These are phyloP conservation scores for Calycopis cecrops DNA, from an alignment of 1,140 invertebrate species.

Conservation along the genomic window DNA sequence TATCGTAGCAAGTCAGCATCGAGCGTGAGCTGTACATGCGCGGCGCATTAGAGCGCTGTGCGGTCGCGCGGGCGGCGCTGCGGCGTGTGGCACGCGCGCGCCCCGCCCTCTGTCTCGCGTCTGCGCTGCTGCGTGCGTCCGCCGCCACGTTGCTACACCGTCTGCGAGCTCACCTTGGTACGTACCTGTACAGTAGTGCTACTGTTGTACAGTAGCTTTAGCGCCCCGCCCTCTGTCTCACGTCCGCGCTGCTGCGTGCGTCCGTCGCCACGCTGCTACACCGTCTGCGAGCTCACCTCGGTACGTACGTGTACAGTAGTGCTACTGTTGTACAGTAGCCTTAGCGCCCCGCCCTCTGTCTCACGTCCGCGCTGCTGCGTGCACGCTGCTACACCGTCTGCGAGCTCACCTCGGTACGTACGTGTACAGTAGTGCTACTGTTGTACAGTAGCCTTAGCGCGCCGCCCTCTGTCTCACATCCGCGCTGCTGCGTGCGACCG, in stretches of 20 bases:
- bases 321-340: no score
- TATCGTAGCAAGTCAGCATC: conserved; percentile 82
- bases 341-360: conserved; percentile 86
- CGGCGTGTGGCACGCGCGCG: conserved; percentile 85
- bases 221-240: conserved; percentile 89
- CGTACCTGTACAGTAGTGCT: no score
- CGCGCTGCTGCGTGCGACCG: conserved; percentile 89
- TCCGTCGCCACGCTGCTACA: conserved; percentile 85
- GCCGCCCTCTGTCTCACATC: conserved; percentile 86
- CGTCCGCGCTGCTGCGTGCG: conserved; percentile 85
- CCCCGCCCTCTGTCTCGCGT: conserved; percentile 88
- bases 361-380: conserved; percentile 87
- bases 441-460: no score
- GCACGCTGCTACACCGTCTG: conserved; percentile 89
- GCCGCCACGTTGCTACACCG: conserved; percentile 83
- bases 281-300: conserved; percentile 86
- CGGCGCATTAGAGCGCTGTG: conserved; percentile 87
- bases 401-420: conserved; percentile 85
- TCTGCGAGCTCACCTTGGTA: no score
- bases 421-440: no score
- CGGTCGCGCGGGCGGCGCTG: conserved; percentile 87
- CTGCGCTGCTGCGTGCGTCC: conserved; percentile 86
- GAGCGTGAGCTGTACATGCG: conserved; percentile 94
- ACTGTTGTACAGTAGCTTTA: no score
- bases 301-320: no score